phyloP scores from a whole-genome alignment of 2,113 vertebrate genomes.

The Sceloporus tristichus region DNA sequence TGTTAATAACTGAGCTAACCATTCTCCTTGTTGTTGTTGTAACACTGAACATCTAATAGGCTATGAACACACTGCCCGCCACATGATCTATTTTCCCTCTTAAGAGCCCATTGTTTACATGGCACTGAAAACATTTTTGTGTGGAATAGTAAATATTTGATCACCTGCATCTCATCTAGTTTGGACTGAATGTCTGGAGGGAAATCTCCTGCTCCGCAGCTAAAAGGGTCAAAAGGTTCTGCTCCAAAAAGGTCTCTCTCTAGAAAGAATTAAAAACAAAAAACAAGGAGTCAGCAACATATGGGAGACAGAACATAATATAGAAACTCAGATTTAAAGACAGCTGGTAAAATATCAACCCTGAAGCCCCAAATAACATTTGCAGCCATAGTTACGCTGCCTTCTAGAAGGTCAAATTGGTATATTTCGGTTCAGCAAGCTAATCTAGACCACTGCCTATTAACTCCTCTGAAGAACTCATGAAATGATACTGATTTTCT shows the following conservation, averaged over 20 bases:
- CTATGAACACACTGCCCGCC: neutral
- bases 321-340: conserved; percentile 7
- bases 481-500: neutral
- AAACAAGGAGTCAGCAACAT: conserved; percentile 52
- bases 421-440: neutral
- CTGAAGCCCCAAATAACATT: neutral
- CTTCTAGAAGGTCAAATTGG: neutral
- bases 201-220: conserved; percentile 93
- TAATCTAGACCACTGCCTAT: neutral
- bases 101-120: neutral
- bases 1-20: neutral
- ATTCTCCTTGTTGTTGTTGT: too few species aligned
- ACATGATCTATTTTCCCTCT: neutral
- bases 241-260: conserved; percentile 97
- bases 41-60: neutral
- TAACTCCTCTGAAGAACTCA: conserved; percentile 36
- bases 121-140: neutral
- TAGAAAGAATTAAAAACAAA: conserved; percentile 75
- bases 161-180: conserved; percentile 99
- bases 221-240: conserved; percentile 98
- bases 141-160: conserved; percentile 35
- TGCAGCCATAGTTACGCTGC: fast-evolving
- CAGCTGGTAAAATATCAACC: neutral
- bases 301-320: neutral
- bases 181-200: conserved; percentile 97